A percentile compares a stretch with the other conserved stretches of the same genome.
Evolutionary conservation across 2,113 vertebrate species (phyloP).

Genomic region (Ahaetulla prasina): DNA sequence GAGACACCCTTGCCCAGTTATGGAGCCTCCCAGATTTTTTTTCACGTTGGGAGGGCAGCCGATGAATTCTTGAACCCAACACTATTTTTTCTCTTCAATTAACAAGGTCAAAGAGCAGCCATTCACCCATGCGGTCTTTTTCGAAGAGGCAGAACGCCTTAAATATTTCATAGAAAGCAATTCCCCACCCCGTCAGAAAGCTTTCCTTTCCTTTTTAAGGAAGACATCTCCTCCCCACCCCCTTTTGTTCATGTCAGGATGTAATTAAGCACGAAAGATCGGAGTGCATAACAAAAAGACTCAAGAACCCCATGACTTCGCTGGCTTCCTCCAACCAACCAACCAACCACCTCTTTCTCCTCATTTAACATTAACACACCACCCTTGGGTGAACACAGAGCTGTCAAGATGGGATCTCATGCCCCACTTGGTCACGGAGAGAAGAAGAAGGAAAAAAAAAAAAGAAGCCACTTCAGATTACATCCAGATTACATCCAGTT

Average conservation of each 20-base stretch:
- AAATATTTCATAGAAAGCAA: slow-evolving; percentile 59
- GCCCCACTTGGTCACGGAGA: not conserved
- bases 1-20: not conserved
- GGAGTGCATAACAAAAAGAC: slow-evolving; percentile 32
- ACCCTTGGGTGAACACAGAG: slow-evolving; percentile 17
- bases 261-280: slow-evolving; percentile 58
- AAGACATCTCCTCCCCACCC: not conserved
- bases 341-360: slow-evolving; percentile 1
- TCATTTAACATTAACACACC: slow-evolving; percentile 41
- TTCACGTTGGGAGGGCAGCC: not conserved
- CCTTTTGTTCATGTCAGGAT: slow-evolving; percentile 31
- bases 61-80: not conserved
- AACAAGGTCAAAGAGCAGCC: slow-evolving; percentile 30
- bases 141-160: slow-evolving; percentile 29
- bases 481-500: not conserved
- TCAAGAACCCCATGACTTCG: not conserved
- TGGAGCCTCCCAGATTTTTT: not conserved
- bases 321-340: fast-evolving
- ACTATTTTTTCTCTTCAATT: not conserved
- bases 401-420: not conserved
- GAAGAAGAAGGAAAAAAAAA: not conserved
- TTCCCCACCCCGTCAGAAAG: slow-evolving; percentile 3
- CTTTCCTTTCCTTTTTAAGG: slow-evolving; percentile 25
- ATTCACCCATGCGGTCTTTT: slow-evolving; percentile 12
- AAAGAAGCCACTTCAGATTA: not conserved